Conservation (phyloP, 1,140 invertebrate genomes). For the Lasioglossum baleicum region DNA sequence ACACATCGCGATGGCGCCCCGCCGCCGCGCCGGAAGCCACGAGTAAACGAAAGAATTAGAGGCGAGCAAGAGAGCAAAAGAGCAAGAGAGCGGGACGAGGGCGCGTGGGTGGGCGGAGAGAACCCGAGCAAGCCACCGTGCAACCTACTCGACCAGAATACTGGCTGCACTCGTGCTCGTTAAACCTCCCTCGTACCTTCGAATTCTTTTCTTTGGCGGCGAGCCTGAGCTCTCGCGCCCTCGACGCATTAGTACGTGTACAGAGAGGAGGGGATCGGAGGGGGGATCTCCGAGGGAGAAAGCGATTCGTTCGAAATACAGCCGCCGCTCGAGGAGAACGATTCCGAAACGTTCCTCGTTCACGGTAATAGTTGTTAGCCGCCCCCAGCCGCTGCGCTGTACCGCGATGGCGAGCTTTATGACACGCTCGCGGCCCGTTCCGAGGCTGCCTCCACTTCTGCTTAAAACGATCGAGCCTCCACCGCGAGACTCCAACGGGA, state of each 20-base stretch:
- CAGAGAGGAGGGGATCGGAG: background rate
- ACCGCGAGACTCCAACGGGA: background rate
- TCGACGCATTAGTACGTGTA: conserved; percentile 36
- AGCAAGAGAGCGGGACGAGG: too few relatives aligned
- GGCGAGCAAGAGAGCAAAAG: background rate
- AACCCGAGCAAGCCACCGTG: background rate
- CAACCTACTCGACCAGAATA: conserved; percentile 33
- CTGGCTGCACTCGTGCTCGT: conserved; percentile 26
- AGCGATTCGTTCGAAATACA: conserved; percentile 22
- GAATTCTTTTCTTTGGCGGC: conserved; percentile 24
- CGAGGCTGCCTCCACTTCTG: background rate
- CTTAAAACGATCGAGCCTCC: background rate
- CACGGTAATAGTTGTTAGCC: conserved; percentile 27
- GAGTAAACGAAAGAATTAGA: conserved; percentile 15
- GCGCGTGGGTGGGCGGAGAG: too few relatives aligned
- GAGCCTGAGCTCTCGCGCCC: background rate
- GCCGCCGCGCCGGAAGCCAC: background rate
- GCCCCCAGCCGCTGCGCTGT: background rate
- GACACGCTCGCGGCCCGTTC: conserved; percentile 1
- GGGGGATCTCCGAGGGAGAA: background rate
- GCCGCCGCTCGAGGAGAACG: background rate
- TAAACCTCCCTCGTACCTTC: conserved; percentile 36
- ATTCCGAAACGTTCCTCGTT: conserved; percentile 15
- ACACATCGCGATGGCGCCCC: too few relatives aligned
- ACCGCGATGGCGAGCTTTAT: background rate